A percentile compares a stretch with the other conserved stretches of the same genome.
These are phyloP conservation scores for Heliconius hermathena DNA, from an alignment of 1,140 invertebrate genomes.

Conservation along the genomic window DNA sequence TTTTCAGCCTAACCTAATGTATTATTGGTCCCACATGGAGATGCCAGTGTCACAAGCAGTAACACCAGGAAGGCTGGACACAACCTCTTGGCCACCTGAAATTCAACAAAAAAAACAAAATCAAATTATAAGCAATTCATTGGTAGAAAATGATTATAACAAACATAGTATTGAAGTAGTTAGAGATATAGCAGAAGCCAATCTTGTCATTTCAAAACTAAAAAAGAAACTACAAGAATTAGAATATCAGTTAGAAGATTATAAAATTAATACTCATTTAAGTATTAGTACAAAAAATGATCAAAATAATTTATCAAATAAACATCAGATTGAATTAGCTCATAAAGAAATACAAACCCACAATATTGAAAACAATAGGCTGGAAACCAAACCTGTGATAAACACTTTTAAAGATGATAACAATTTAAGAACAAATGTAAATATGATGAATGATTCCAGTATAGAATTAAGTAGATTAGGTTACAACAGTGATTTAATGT, in stretches of 20 bases:
- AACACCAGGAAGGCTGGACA: slow-evolving; percentile 85
- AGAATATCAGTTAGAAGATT: slow-evolving; percentile 81
- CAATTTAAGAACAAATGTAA: slow-evolving; percentile 71
- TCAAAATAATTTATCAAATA: slow-evolving; percentile 60
- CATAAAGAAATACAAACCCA: slow-evolving; percentile 65
- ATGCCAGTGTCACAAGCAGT: slow-evolving; percentile 84
- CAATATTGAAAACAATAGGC: slow-evolving; percentile 53
- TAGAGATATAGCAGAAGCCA: slow-evolving; percentile 69
- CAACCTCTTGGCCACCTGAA: slow-evolving; percentile 73
- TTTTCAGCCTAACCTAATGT: slow-evolving; percentile 92
- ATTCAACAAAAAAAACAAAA: slow-evolving; percentile 36
- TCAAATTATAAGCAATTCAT: slow-evolving; percentile 25
- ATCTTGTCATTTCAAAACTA: slow-evolving; percentile 66
- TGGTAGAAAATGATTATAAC: slow-evolving; percentile 49
- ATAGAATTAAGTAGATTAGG: slow-evolving; percentile 75
- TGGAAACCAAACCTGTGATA: slow-evolving; percentile 70
- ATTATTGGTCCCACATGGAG: slow-evolving; percentile 93
- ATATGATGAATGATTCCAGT: slow-evolving; percentile 57
- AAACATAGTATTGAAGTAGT: slow-evolving; percentile 71
- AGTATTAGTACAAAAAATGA: slow-evolving; percentile 80
- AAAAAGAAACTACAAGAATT: slow-evolving; percentile 78
- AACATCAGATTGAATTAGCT: slow-evolving; percentile 50
- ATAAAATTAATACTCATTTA: slow-evolving; percentile 80
- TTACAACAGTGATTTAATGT: slow-evolving; percentile 54
- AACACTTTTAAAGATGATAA: slow-evolving; percentile 61